These are phyloP conservation scores for Lates calcarifer DNA, from an alignment of 2,113 vertebrate species.

Conservation along the genomic window DNA sequence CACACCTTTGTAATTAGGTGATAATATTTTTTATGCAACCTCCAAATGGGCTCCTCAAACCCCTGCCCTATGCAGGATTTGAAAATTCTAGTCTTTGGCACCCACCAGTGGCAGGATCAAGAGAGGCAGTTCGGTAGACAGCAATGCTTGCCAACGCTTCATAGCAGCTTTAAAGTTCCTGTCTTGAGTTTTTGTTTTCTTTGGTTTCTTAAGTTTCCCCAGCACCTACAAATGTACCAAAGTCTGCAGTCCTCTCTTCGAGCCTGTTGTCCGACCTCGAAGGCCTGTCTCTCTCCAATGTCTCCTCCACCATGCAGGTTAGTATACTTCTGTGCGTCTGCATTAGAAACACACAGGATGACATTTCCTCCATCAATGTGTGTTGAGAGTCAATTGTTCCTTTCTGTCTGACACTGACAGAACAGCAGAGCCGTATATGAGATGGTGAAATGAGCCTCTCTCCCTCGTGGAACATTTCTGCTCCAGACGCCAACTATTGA, in stretches of 20 bases:
- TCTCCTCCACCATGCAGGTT: conserved; percentile 88
- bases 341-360: conserved; percentile 11
- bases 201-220: conserved; percentile 58
- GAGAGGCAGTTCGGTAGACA: neutral
- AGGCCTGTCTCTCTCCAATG: conserved; percentile 89
- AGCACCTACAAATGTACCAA: conserved; percentile 70
- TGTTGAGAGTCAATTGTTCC: conserved; percentile 52
- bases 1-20: too few species aligned
- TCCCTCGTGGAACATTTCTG: conserved; percentile 75
- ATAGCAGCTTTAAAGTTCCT: neutral
- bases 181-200: neutral
- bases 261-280: conserved; percentile 91
- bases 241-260: conserved; percentile 82
- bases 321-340: conserved; percentile 68
- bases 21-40: too few species aligned
- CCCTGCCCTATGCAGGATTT: too few species aligned
- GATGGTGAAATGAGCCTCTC: conserved; percentile 71
- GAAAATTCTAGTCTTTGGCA: neutral
- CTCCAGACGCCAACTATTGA: conserved; percentile 73
- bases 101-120: neutral
- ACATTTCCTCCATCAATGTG: conserved; percentile 52
- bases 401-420: conserved; percentile 49
- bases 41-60: neutral
- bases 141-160: neutral
- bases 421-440: conserved; percentile 44